Base-by-base conservation (phyloP, 2,797 vertebrate species). In the Eulemur albifrons region DNA sequence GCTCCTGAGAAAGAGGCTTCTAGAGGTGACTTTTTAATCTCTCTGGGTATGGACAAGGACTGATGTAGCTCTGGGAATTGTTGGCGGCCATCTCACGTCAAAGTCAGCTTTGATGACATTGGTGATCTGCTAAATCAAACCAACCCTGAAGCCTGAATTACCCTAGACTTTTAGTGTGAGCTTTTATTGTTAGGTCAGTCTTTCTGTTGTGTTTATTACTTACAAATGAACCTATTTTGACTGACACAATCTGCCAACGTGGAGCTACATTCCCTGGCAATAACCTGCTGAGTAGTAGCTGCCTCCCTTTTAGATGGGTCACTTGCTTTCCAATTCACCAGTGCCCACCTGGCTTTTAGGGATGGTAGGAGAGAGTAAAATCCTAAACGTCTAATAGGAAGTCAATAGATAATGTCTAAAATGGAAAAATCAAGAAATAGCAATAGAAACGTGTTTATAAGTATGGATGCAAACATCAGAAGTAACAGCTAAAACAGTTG, bases 171-270 rank as follows among this genome's bases (percentile, higher is more conserved):
- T 57, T 54, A 63, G 15, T 30, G 54, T 72, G n/a, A 57, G 35
- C 59, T 83, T 84, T 84, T 6, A 30, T 48, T 38, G n/a, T 35
- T 45, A 40, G 61, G 80, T 69, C 35, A 43, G 25, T 73, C 76
- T 93, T 40, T 59, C n/a, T 48, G 93, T 63, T 87, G 38, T 61
- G 67, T 93, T 95, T 90, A 14, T 73, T 72, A 25, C 35, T 84
- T 91, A 57, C 4, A 50, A 43, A 72, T 38, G 57, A 79, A 45
- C 65, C 14, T 21, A 45, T 45, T 90, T 72, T 84, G 30, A 65
- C 40, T 27, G 91, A 50, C 20, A 30, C 63, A 32, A 32, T 50
- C 86, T 32, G 61, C 63, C 59, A 76, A 9, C 0, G 8, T 45
- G n/a, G 69, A 82, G 21, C 70, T 73, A 40, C 25, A 25, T 72